Base-by-base conservation (phyloP, 2,113 vertebrate genomes). In the Cebus imitator region DNA sequence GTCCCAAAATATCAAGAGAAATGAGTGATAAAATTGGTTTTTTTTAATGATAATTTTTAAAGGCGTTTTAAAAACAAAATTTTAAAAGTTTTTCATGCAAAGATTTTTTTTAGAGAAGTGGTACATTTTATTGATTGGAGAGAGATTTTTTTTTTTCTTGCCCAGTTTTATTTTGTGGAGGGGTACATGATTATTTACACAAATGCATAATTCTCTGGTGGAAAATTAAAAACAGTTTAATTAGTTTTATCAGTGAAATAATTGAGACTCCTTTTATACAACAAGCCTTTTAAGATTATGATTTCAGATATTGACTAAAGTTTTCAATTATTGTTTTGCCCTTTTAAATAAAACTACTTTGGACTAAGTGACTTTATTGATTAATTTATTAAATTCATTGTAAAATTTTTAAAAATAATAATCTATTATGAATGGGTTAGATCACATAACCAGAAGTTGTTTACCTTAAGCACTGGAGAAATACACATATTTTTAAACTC, bases 341-440 rank as follows among this genome's bases (percentile, higher is more conserved):
- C 5, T 66, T 95, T 96, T 64, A 25, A 87, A 79, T 83, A 84
- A 96, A 92, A 90, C 17, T 88, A 55, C 95, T 94, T 96, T 84
- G 18, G 18, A 30, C 68, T 73, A 92, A 95, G 73, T 66, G 10
- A 45, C 32, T 95, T 95, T 84, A 96, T 61, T 55, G 50, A 89
- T 86, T 27, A 92, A 57, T 83, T 66, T 58, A 91, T 76, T 87
- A 30, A 55, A 80, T 48, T 86, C 12, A 91, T 93, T 96, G 58
- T 27, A 92, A 70, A 72, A 72, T 61, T 86, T 52, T 86, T 3
- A 5, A 58, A 92, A 86, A 80, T 87, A n/a, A 75, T n/a, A 68
- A 94, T 68, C 30, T 87, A 9, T 79, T 57, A 48, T n/a, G 1
- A 35, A 72, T 48, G 3, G 16, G 48, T 78, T 87, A 52, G n/a